Evolutionary conservation across 2,797 vertebrate species (phyloP).

Genomic region (Pteronotus mesoamericanus): DNA sequence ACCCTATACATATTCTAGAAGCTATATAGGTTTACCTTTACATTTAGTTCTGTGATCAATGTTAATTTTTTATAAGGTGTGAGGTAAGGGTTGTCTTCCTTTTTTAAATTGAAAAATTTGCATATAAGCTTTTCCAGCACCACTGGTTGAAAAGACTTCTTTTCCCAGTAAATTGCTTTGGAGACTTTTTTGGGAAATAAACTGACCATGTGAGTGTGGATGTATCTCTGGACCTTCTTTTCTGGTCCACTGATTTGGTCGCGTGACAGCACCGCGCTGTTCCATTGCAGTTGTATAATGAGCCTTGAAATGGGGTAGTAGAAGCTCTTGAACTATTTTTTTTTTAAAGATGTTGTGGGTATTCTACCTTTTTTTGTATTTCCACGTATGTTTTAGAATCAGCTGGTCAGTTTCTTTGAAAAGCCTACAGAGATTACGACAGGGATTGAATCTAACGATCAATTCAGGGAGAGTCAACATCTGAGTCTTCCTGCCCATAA

Average conservation of each 20-base stretch:
- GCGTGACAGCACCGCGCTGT: neutral
- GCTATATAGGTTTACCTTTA: neutral
- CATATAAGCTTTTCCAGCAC: neutral
- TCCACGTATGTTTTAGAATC: neutral
- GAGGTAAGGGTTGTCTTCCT: neutral
- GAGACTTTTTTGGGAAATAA: neutral
- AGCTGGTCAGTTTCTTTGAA: neutral
- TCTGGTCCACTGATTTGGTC: neutral
- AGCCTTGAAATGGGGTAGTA: neutral
- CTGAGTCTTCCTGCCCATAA: neutral
- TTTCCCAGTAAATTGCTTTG: neutral
- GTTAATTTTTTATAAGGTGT: neutral
- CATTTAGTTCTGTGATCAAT: neutral
- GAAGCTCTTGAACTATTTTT: neutral
- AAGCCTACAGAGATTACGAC: neutral
- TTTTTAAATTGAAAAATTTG: neutral
- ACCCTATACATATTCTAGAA: neutral
- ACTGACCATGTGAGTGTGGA: neutral
- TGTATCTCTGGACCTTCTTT: no score
- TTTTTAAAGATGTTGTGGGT: neutral
- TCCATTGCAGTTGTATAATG: neutral
- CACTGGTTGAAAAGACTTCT: neutral
- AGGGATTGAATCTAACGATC: no score
- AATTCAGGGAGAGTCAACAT: neutral
- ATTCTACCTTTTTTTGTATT: neutral